These are phyloP conservation scores for Rhizoglyphus robini DNA, from an alignment of 1,140 invertebrate species.

Conservation along the genomic window DNA sequence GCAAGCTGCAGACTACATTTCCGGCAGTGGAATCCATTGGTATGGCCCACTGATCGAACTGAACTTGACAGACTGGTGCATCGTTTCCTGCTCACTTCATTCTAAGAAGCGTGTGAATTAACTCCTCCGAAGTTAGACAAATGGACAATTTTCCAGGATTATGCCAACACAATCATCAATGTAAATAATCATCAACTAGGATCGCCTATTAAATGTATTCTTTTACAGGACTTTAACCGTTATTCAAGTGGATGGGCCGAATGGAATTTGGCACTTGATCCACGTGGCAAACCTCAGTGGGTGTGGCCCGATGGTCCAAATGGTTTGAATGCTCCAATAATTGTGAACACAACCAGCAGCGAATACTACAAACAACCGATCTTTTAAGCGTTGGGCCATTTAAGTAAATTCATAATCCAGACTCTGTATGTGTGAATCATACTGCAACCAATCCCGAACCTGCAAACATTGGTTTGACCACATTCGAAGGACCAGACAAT, in stretches of 20 bases:
- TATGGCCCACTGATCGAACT: constrained; percentile 38
- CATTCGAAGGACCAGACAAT: neutral
- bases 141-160: constrained; percentile 18
- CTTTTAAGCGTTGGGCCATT: constrained; percentile 42
- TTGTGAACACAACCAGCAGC: constrained; percentile 31
- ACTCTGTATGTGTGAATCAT: neutral
- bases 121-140: too few relatives aligned
- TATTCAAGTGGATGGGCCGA: constrained; percentile 34
- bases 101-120: constrained; percentile 37
- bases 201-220: neutral
- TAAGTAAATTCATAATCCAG: constrained; percentile 28
- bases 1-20: constrained; percentile 14
- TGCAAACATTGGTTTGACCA: neutral
- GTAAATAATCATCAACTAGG: neutral
- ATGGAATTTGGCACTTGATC: constrained; percentile 41
- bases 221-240: neutral
- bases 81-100: constrained; percentile 38
- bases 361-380: constrained; percentile 44
- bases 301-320: too few relatives aligned
- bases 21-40: constrained; percentile 48
- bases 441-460: neutral
- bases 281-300: constrained; percentile 40
- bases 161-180: constrained; percentile 21
- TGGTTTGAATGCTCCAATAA: constrained; percentile 37
- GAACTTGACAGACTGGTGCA: constrained; percentile 34